Evolutionary conservation across 2,113 vertebrate species (phyloP).

Genomic region (Crotalus helleri): DNA sequence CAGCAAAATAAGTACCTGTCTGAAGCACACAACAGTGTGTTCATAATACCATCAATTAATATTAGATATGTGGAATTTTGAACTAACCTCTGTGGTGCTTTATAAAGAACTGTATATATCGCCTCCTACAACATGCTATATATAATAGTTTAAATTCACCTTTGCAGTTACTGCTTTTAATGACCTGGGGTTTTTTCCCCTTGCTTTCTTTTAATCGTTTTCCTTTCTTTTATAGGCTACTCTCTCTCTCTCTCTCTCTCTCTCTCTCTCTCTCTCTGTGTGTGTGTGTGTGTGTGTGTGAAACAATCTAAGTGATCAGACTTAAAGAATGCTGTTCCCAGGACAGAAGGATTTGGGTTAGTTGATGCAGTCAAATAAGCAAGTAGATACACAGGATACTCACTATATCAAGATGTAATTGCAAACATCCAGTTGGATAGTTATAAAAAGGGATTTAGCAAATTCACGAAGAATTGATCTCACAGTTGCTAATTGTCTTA

Average conservation of each 20-base stretch:
- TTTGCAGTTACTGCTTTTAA: conserved; percentile 7
- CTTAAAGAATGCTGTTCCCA: background rate
- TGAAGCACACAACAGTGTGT: background rate
- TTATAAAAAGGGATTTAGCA: background rate
- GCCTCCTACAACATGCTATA: background rate
- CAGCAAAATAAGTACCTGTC: background rate
- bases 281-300: background rate
- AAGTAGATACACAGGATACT: background rate
- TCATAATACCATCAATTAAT: background rate
- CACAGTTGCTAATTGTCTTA: background rate
- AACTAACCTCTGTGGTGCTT: background rate
- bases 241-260: no score
- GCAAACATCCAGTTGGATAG: background rate
- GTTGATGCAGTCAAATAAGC: background rate
- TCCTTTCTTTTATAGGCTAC: background rate
- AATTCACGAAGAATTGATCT: background rate
- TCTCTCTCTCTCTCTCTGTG: no score
- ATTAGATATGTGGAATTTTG: background rate
- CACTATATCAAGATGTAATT: background rate
- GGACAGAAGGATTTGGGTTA: background rate
- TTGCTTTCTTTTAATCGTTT: background rate
- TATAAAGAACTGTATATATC: background rate
- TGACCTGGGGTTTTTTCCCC: background rate
- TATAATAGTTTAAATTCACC: conserved; percentile 13
- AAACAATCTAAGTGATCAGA: background rate